These are phyloP conservation scores for Urocynchramus pylzowi DNA, from an alignment of 2,113 vertebrate species.

Conservation along the genomic window DNA sequence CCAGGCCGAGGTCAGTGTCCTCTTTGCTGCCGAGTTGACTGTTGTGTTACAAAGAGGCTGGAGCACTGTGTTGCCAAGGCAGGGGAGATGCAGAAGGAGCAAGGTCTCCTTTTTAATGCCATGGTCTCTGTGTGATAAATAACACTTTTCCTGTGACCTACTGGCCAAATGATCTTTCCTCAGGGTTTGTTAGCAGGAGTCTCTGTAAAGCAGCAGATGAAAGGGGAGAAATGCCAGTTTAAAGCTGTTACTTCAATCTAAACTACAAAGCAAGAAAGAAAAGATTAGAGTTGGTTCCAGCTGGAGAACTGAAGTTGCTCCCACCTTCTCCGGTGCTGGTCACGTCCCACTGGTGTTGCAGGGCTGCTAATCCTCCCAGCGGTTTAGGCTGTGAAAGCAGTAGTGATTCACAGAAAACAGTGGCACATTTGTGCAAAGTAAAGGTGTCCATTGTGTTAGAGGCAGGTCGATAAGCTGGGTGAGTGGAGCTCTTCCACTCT, in stretches of 20 bases:
- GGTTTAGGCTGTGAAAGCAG: background rate
- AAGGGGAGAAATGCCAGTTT: conserved; percentile 13
- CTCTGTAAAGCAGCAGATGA: conserved; percentile 34
- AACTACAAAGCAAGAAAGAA: background rate
- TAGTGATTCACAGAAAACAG: background rate
- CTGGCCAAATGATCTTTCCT: conserved; percentile 37
- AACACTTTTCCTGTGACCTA: conserved; percentile 27
- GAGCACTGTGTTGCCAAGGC: background rate
- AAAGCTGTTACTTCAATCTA: conserved; percentile 32
- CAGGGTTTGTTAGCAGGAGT: conserved; percentile 13
- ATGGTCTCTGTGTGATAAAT: conserved; percentile 23
- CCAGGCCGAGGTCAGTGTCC: background rate
- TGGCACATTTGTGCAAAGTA: background rate
- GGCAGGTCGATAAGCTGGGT: background rate
- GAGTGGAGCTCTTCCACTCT: background rate
- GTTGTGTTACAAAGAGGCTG: background rate
- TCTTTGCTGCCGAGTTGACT: background rate
- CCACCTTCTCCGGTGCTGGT: background rate
- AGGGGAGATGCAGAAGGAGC: background rate
- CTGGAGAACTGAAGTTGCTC: background rate
- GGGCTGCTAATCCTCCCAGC: background rate
- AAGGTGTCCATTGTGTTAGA: background rate
- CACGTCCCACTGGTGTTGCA: background rate
- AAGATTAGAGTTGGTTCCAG: background rate
- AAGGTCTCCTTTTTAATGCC: conserved; percentile 29